phyloP scores from a whole-genome alignment of 2,113 vertebrate genomes.

The Grammomys surdaster region DNA sequence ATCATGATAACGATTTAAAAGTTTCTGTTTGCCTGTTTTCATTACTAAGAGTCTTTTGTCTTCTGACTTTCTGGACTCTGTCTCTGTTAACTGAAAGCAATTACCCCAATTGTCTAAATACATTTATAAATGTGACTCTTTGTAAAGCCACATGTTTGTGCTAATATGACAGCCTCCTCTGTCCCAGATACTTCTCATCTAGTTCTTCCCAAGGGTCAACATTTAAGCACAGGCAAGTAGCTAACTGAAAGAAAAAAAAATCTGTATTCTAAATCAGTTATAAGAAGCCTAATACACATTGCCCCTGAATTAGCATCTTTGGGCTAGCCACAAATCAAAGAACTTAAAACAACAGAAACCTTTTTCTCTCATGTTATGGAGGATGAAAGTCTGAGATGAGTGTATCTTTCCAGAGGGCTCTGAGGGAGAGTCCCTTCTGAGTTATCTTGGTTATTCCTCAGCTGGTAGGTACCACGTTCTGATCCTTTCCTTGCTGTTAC shows the following conservation, averaged over 20 bases:
- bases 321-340: background rate
- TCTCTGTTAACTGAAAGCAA: background rate
- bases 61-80: background rate
- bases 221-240: background rate
- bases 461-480: background rate
- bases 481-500: background rate
- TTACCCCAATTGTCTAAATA: background rate
- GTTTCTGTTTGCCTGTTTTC: slow-evolving; percentile 2
- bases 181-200: background rate
- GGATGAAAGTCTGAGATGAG: background rate
- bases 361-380: background rate
- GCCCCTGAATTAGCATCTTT: background rate
- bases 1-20: background rate
- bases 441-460: background rate
- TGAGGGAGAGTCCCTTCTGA: background rate
- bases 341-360: background rate
- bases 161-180: background rate
- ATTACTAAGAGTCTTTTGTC: background rate
- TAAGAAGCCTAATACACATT: background rate
- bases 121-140: background rate
- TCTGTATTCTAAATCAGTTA: background rate
- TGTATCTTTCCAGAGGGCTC: background rate
- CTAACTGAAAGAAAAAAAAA: background rate
- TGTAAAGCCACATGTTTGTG: background rate
- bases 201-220: background rate